Base-by-base conservation (phyloP, 2,888 invertebrate genomes). In the Synergus gifuensis region DNA sequence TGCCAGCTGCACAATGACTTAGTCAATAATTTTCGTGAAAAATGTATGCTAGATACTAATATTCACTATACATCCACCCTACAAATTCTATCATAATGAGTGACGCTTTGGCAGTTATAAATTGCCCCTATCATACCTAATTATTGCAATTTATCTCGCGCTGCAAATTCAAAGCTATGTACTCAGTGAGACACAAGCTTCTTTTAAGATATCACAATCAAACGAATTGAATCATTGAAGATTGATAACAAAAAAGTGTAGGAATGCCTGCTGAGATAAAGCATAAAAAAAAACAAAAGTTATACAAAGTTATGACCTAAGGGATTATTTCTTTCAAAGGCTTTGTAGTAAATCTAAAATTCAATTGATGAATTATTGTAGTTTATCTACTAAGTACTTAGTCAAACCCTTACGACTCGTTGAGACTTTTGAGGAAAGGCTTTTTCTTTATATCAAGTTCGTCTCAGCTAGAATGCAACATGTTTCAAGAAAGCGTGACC, bases 21-120 rank as follows among this genome's bases (percentile, higher is more conserved):
- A 77, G 69, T 86, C 85, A 82, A 86, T 85, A 85, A 85, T 86
- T 86, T 83, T 76, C 79, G 66, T 78, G 14, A 67, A 83, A 82
- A 84, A 81, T 79, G 81, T 79, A 76, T 81, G 62, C 78, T 79
- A 54, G 36, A 73, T 36, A 46, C 54, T 54, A 73, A 49, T n/a
- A n/a, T 73, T 49, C 28, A 46, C 14, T 22, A 49, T 69, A 36
- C n/a, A 46, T 54, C 49, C 8, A 73, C 22, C 44, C 12, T 46
- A 18, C 16, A 14, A 28, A 28, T 49, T 69, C 54, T 54, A 73
- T 54, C 73, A 40, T 14, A 16, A 67, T 12, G 73, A 73, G n/a
- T 36, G 73, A 54, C 54, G 16, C 54, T 36, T 28, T 73, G 73
- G n/a, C 73, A 36, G 36, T 16, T 36, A 73, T 46, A 54, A 54